Base-by-base conservation (phyloP, 1,140 invertebrate genomes). In the Lepidotrigona ventralis region DNA sequence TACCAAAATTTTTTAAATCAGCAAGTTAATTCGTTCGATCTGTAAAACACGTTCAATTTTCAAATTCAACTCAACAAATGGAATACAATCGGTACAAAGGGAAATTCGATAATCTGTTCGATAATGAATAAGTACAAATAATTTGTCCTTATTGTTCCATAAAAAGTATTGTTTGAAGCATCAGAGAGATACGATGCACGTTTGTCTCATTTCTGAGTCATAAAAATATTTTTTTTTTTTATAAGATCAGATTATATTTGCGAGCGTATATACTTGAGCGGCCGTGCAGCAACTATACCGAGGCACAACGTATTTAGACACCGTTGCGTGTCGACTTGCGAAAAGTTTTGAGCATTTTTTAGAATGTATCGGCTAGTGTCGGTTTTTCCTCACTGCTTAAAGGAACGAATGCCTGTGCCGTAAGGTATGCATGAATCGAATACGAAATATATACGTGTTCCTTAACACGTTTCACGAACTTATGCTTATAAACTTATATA, bases 321-420 rank as follows among this genome's bases (percentile, higher is more conserved):
- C 2, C 17, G 60, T 81, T 68, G 60, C 79, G 53, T 33, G 53
- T 69, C 53, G 63, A 39, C 33, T 53, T 15, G 79, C 11, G 15
- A 77, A 66, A 73, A 75, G 66, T 78, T 82, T 78, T 53, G 9
- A 82, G 21, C 39, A 69, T 68, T 81, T 82, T n/a, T 82, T 82
- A 66, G 70, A 81, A 81, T 80, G 79, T 72, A 63, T 81, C 29
- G 70, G 19, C 39, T 39, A 26, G 54, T 64, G 70, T 73, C 46
- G 70, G 56, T 73, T 81, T 81, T 81, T 81, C 70, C 70, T 29
- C 23, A 29, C 58, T 66, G 70, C 58, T 77, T 69, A 68, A 60
- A 78, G 66, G 26, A 69, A 69, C 72, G 79, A 51, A 82, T 39
- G 39, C 11, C 64, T 26, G 54, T 64, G 71, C 71, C 8, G 46